Evolutionary conservation across 2,797 vertebrate species (phyloP), one percentile per base, ranked within the genome.

Genomic region (Sebastiscus albofasciatus): DNA sequence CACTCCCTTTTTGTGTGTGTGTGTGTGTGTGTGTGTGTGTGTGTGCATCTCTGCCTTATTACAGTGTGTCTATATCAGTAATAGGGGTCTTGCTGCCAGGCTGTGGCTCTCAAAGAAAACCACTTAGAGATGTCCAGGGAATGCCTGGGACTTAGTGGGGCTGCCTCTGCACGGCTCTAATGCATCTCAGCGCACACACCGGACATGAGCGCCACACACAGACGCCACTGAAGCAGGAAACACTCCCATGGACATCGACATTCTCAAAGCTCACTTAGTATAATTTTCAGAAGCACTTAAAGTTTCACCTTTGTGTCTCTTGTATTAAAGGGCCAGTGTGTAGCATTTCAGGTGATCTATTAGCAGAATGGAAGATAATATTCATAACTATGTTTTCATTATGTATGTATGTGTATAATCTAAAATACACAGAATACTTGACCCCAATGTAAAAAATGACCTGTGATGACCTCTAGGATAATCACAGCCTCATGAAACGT

Each of bases 41-140:
- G 46, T 52, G 58, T 29, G 73, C 52, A 14, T 73, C 18, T 72
- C 61, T 67, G 64, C 46, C 39, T 73, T 82, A 81, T 87, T 82
- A 54, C 79, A 66, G 75, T 78, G 39, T 65, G 69, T 91, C 75
- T 81, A 8, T 78, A 83, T 83, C 82, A 80, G 49, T 86, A 87
- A 88, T 89, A 73, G 74, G 46, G 72, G 75, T 77, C 65, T 24
- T 54, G 65, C 77, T 82, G 79, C 71, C 74, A 66, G 81, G 60
- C 71, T 77, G 67, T 69, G 69, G 70, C 81, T 89, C 77, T 77
- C 72, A 81, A 83, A 76, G 18, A 88, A 91, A 89, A 87, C 68
- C 87, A 88, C 89, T 84, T 87, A 90, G 81, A 87, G 73, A 80
- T 77, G 86, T 86, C 80, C 68, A 83, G 81, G 73, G 84, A 91